phyloP scores from a whole-genome alignment of 2,797 vertebrate species.

The Cygnus olor region DNA sequence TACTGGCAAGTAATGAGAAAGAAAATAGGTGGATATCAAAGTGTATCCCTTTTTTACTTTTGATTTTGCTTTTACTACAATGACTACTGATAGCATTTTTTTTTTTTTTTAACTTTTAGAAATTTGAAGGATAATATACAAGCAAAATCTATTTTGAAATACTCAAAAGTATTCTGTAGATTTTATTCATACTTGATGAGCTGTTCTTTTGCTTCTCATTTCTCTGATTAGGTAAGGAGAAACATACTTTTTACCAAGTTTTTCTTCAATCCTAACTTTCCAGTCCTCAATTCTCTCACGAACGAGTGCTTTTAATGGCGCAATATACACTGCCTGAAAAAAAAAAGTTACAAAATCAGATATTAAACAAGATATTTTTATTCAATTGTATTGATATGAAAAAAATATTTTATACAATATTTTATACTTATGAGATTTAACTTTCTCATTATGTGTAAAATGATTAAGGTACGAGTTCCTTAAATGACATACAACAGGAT shows the following conservation, averaged over 20 bases:
- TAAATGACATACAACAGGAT: not conserved
- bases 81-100: not conserved
- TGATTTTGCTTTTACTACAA: not conserved
- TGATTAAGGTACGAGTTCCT: not conserved
- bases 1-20: not conserved
- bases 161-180: not conserved
- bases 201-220: conserved; percentile 16
- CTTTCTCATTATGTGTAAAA: not conserved
- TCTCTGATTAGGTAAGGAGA: conserved; percentile 26
- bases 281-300: conserved; percentile 97
- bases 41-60: not conserved
- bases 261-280: conserved; percentile 95
- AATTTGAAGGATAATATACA: not conserved
- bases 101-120: not conserved
- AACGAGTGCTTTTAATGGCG: conserved; percentile 95
- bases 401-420: not conserved
- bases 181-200: conserved; percentile 34
- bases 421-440: not conserved
- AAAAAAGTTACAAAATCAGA: conserved; percentile 2
- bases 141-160: conserved; percentile 17
- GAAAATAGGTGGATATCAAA: not conserved
- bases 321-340: conserved; percentile 95
- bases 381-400: not conserved
- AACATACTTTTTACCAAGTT: conserved; percentile 94
- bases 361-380: not conserved